Percentiles rank a stretch among this genome's conserved stretches.
Evolutionary conservation across 2,888 invertebrate genomes (phyloP).

Genomic region (Lutraria lutraria): DNA sequence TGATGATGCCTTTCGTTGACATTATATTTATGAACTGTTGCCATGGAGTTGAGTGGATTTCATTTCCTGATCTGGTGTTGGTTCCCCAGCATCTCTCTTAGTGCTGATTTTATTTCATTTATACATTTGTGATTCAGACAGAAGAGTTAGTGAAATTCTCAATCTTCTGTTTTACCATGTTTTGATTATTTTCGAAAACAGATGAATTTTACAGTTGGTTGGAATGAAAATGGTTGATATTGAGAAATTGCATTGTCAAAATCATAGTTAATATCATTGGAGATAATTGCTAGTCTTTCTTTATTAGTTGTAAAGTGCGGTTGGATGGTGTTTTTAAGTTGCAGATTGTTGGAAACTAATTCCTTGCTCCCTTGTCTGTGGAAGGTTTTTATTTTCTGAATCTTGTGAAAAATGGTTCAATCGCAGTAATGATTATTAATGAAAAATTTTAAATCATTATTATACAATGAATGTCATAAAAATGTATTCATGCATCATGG

Average conservation of each 20-base stretch:
- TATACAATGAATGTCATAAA: too few relatives aligned
- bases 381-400: too few relatives aligned
- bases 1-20: background rate
- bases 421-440: too few relatives aligned
- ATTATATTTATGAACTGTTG: background rate
- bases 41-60: background rate
- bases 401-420: too few relatives aligned
- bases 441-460: too few relatives aligned
- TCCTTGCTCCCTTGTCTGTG: background rate
- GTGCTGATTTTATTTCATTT: background rate
- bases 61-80: background rate
- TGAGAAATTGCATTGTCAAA: background rate
- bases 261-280: too few relatives aligned
- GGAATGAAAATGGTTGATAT: background rate
- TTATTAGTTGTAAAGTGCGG: too few relatives aligned
- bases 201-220: background rate
- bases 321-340: background rate
- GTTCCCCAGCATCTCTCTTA: too few relatives aligned
- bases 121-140: background rate
- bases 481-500: too few relatives aligned
- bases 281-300: too few relatives aligned
- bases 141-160: background rate
- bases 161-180: background rate
- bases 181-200: background rate
- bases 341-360: background rate